phyloP scores from a whole-genome alignment of 2,113 vertebrate genomes.

The Orycteropus afer region DNA sequence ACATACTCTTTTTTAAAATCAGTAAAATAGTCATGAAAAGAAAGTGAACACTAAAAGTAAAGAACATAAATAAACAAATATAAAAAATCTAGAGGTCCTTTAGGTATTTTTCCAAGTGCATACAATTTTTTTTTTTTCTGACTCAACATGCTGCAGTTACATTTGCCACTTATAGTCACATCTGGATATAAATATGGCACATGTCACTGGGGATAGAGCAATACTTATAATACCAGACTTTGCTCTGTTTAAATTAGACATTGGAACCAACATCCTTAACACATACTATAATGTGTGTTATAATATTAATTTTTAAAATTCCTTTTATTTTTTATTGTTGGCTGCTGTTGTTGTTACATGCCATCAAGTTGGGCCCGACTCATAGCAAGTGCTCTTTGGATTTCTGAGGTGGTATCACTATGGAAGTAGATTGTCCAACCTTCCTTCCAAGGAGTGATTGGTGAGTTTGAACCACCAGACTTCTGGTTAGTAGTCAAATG shows the following conservation, averaged over 20 bases:
- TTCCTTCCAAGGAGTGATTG: no score
- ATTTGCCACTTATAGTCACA: neutral
- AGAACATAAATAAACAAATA: conserved; percentile 55
- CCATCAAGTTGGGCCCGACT: no score
- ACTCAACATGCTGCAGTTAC: neutral
- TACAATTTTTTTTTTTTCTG: conserved; percentile 39
- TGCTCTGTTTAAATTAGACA: neutral
- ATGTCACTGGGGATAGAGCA: neutral
- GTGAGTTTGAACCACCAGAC: no score
- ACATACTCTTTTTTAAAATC: conserved; percentile 64
- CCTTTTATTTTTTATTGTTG: neutral
- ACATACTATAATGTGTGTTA: neutral
- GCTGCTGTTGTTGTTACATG: no score
- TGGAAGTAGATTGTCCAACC: no score
- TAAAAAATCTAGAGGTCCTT: neutral
- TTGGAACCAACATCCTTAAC: conserved; percentile 35
- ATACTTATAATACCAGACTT: neutral
- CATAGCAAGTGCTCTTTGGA: no score
- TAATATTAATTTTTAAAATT: neutral
- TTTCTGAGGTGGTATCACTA: no score
- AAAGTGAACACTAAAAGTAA: conserved; percentile 45
- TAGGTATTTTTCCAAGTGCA: conserved; percentile 42
- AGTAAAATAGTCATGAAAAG: conserved; percentile 67
- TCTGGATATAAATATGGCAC: neutral
- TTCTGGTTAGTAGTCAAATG: no score